phyloP scores from a whole-genome alignment of 2,888 invertebrate genomes.

The Strigamia transsilvanica region DNA sequence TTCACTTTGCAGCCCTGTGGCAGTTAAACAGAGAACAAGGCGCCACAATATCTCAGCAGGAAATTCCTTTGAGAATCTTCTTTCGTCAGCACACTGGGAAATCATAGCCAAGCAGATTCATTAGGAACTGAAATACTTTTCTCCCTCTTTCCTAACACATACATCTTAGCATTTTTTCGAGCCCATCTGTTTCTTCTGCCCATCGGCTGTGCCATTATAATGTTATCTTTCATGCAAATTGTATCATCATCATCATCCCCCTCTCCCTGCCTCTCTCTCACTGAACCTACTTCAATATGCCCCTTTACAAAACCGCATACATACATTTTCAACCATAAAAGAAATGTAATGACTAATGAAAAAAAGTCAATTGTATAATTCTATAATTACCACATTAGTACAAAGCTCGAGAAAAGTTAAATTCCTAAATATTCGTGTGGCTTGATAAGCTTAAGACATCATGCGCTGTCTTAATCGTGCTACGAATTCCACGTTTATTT shows the following conservation, averaged over 20 bases:
- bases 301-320: too few relatives aligned
- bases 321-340: too few relatives aligned
- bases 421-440: not conserved
- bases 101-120: conserved; percentile 34
- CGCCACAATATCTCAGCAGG: conserved; percentile 33
- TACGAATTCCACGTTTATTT: too few relatives aligned
- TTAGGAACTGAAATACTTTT: conserved; percentile 16
- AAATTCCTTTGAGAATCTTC: conserved; percentile 15
- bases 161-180: conserved; percentile 8
- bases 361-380: too few relatives aligned
- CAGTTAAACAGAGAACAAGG: conserved; percentile 13
- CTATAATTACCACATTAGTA: too few relatives aligned
- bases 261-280: too few relatives aligned
- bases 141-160: not conserved
- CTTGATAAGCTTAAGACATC: too few relatives aligned
- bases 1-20: conserved; percentile 27
- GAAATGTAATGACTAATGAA: too few relatives aligned
- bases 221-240: not conserved
- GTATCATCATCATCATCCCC: too few relatives aligned
- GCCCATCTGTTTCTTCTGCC: not conserved
- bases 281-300: too few relatives aligned
- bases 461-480: too few relatives aligned
- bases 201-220: conserved; percentile 9
- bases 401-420: too few relatives aligned
- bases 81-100: conserved; percentile 34